Conservation (phyloP, 2,888 invertebrate genomes). For the Pyrgus malvae region DNA sequence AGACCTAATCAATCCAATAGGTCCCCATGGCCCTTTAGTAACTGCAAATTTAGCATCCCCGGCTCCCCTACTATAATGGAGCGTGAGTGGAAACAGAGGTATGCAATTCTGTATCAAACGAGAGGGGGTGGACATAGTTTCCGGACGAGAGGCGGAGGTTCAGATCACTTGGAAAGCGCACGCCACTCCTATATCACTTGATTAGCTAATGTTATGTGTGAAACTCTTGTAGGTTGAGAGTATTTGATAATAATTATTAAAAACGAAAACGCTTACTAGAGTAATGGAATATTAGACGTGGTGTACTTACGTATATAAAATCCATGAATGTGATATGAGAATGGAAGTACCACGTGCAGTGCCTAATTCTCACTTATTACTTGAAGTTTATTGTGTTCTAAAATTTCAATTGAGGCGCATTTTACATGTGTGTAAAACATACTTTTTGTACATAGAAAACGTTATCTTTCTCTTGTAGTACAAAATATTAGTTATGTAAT, state of each 20-base stretch:
- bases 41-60: too few species aligned
- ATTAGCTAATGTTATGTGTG: slow-evolving; percentile 28
- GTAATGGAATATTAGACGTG: slow-evolving; percentile 60
- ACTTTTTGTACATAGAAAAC: slow-evolving; percentile 67
- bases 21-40: too few species aligned
- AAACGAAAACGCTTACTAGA: slow-evolving; percentile 79
- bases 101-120: slow-evolving; percentile 20
- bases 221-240: slow-evolving; percentile 35
- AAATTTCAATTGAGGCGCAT: slow-evolving; percentile 37
- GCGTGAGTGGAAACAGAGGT: slow-evolving; percentile 12
- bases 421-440: slow-evolving; percentile 51
- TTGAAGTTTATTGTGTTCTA: slow-evolving; percentile 42
- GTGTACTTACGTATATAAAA: slow-evolving; percentile 54
- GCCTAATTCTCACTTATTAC: slow-evolving; percentile 74
- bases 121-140: slow-evolving; percentile 1
- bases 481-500: slow-evolving; percentile 72
- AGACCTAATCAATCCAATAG: too few species aligned
- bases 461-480: slow-evolving; percentile 74
- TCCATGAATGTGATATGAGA: slow-evolving; percentile 77
- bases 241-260: slow-evolving; percentile 69
- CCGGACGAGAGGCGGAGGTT: not conserved
- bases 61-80: too few species aligned
- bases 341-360: slow-evolving; percentile 72
- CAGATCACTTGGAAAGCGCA: not conserved
- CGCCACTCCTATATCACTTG: not conserved